phyloP scores from a whole-genome alignment of 2,797 vertebrate genomes.

The Macropus fuliginosus region DNA sequence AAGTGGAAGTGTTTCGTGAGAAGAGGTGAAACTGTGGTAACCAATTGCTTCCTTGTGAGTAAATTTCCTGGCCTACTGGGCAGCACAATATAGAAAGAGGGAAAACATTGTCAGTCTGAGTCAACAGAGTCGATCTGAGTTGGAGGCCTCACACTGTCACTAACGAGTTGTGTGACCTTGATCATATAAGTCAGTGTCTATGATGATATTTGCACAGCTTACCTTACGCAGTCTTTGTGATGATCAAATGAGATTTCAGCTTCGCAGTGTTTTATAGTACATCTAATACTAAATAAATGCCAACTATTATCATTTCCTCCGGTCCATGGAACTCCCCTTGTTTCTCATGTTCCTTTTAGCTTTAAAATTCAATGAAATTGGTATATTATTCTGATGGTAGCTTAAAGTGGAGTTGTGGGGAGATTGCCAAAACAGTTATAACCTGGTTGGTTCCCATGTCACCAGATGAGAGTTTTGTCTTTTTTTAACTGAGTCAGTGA shows the following conservation, averaged over 20 bases:
- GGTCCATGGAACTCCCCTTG: background rate
- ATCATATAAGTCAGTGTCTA: background rate
- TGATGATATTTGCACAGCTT: background rate
- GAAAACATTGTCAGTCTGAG: background rate
- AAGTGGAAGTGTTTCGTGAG: background rate
- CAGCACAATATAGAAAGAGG: background rate
- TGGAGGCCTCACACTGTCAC: background rate
- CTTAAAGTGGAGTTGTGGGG: background rate
- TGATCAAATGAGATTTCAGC: slow-evolving; percentile 19
- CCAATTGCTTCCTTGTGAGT: background rate
- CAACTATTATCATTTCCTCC: slow-evolving; percentile 12
- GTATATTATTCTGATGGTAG: background rate
- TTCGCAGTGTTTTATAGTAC: background rate
- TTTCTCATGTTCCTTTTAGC: background rate
- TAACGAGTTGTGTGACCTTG: background rate
- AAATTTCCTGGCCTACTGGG: background rate
- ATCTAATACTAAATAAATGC: slow-evolving; percentile 20
- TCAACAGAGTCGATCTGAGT: background rate
- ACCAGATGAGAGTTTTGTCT: background rate
- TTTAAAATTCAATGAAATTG: background rate
- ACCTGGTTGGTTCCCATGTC: background rate
- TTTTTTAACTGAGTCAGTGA: background rate
- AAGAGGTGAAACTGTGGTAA: background rate
- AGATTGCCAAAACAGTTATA: background rate
- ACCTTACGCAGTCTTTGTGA: slow-evolving; percentile 12